These are phyloP conservation scores for Aphidius gifuensis DNA, from an alignment of 1,140 invertebrate genomes.

Conservation along the genomic window DNA sequence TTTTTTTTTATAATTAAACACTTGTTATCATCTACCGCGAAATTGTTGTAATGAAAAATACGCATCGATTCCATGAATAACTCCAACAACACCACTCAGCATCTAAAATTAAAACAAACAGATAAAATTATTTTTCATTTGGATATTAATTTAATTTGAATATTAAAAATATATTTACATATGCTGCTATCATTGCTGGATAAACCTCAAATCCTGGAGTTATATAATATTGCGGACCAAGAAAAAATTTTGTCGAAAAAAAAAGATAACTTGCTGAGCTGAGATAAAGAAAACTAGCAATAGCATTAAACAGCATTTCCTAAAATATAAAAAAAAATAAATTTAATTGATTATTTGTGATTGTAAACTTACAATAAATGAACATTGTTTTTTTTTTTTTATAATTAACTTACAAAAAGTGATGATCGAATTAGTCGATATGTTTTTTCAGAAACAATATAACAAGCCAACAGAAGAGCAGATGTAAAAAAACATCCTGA, in stretches of 20 bases:
- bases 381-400: not conserved
- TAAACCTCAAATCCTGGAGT: conserved; percentile 67
- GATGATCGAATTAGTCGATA: conserved; percentile 71
- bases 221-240: conserved; percentile 63
- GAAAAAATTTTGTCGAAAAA: conserved; percentile 69
- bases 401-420: conserved; percentile 68
- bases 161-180: conserved; percentile 62
- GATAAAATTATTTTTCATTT: conserved; percentile 24
- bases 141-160: not conserved
- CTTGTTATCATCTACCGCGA: not conserved
- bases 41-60: conserved; percentile 68
- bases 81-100: conserved; percentile 66
- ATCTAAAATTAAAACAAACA: conserved; percentile 60
- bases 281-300: conserved; percentile 72
- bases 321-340: conserved; percentile 50
- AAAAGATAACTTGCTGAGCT: conserved; percentile 73
- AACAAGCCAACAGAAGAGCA: conserved; percentile 67
- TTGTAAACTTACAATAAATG: not conserved
- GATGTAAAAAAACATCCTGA: conserved; percentile 73
- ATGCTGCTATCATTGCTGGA: conserved; percentile 78
- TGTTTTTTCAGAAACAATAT: conserved; percentile 72
- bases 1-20: too few species aligned
- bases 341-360: not conserved
- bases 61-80: conserved; percentile 71
- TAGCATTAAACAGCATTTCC: conserved; percentile 75